Evolutionary conservation across 2,113 vertebrate species (phyloP).

Genomic region (Ictalurus furcatus): DNA sequence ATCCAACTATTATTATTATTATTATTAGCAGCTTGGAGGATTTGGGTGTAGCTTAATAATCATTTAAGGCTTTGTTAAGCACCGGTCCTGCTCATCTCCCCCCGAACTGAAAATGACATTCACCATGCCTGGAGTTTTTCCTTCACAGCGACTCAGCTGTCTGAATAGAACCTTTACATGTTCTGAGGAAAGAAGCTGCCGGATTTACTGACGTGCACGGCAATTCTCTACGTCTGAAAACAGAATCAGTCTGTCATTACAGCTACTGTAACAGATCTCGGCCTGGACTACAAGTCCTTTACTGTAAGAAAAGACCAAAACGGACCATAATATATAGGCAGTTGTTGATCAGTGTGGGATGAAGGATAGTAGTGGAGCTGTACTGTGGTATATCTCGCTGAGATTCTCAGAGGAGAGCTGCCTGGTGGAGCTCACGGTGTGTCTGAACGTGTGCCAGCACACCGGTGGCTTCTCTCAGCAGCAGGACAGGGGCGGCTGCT

Average conservation of each 20-base stretch:
- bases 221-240: background rate
- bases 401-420: background rate
- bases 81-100: slow-evolving; percentile 46
- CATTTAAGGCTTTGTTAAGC: slow-evolving; percentile 65
- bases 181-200: background rate
- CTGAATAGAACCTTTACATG: slow-evolving; percentile 45
- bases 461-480: slow-evolving; percentile 31
- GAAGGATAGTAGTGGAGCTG: background rate
- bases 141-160: slow-evolving; percentile 29
- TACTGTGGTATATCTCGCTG: background rate
- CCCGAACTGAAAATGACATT: slow-evolving; percentile 42
- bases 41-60: slow-evolving; percentile 54
- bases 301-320: background rate
- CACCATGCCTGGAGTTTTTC: slow-evolving; percentile 29
- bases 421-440: slow-evolving; percentile 10
- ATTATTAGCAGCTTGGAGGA: slow-evolving; percentile 61
- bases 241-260: background rate
- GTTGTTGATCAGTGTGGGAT: background rate
- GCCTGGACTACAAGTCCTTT: background rate
- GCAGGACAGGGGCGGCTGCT: slow-evolving; percentile 35
- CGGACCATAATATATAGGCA: background rate
- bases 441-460: slow-evolving; percentile 20
- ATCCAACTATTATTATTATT: slow-evolving; percentile 51
- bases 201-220: background rate
- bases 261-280: background rate